Evolutionary conservation across 2,888 invertebrate genomes (phyloP), one percentile per base, ranked within the genome.

Genomic region (Shargacucullia verbasci): DNA sequence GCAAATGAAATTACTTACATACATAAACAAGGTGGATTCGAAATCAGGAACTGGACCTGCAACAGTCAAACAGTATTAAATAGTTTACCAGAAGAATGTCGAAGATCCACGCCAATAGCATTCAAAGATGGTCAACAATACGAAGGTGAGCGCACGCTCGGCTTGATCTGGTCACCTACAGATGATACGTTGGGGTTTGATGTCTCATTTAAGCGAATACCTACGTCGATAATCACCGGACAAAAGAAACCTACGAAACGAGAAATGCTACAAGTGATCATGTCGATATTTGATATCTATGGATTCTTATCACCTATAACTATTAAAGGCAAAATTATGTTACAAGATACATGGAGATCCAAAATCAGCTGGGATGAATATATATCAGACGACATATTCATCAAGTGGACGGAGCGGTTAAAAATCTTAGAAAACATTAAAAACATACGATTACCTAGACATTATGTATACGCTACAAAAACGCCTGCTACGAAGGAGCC

Each of bases 51-150:
- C 13, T 38, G 38, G 38, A 38, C 38, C 7, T 38, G 20, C 20
- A 38, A 38, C 11, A 20, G 9, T 6, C 38, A 38, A 20, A 2
- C 10, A 3, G 38, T 38, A 38, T 20, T 38, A 9, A 38, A 38
- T 11, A 20, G 8, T 12, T 38, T 38, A 20, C 38, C 38, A 11
- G 10, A n/a, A 45, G 45, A 45, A 15, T n/a, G 12, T 9, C 13
- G 10, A 9, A 10, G 20, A 34, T 34, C 45, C 10, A 45, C 45
- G 9, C 10, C 13, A 10, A 15, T 45, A 7, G 7, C 9, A 5
- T 45, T 45, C 12, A 49, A 49, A 40, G 8, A n/a, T 25, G 40
- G 49, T 12, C 49, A 33, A 33, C 40, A 25, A 25, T 40, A 49
- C 15, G 40, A 49, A 11, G 25, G 20, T 9, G 49, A 49, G n/a